Evolutionary conservation across 2,113 vertebrate genomes (phyloP).

Genomic region (Sarotherodon lohbergeri): DNA sequence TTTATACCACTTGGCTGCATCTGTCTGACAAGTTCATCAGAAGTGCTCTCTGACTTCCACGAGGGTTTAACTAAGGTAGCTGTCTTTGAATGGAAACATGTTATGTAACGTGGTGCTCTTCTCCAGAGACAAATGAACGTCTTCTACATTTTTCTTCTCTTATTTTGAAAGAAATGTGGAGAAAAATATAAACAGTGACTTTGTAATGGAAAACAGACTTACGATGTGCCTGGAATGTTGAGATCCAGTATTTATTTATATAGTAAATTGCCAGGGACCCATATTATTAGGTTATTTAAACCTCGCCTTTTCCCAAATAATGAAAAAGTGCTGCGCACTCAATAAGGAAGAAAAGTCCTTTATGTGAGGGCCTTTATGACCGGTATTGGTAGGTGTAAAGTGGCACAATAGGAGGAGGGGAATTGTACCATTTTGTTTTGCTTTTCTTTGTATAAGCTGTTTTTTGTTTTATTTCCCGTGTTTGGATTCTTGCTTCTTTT

Average conservation of each 20-base stretch:
- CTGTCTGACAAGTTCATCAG: background rate
- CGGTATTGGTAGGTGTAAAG: background rate
- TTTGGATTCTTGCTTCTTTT: background rate
- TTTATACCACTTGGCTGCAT: background rate
- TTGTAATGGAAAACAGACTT: conserved; percentile 45
- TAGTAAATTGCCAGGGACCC: background rate
- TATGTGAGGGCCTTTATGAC: background rate
- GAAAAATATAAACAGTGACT: conserved; percentile 30
- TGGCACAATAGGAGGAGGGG: background rate
- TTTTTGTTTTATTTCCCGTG: background rate
- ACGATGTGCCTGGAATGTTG: conserved; percentile 4
- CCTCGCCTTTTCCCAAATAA: background rate
- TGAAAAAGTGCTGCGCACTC: background rate
- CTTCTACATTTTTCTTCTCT: conserved; percentile 5
- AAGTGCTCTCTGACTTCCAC: background rate
- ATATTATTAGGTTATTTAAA: background rate
- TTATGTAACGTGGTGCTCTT: conserved; percentile 39
- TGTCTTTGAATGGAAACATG: conserved; percentile 27
- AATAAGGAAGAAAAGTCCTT: background rate
- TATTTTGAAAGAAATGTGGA: conserved; percentile 42
- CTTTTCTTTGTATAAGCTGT: background rate
- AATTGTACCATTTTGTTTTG: background rate
- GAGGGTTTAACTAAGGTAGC: background rate
- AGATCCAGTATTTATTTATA: conserved; percentile 3
- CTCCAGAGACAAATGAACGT: conserved; percentile 25